These are phyloP conservation scores for Scortum barcoo DNA, from an alignment of 2,113 vertebrate species.

Conservation along the genomic window DNA sequence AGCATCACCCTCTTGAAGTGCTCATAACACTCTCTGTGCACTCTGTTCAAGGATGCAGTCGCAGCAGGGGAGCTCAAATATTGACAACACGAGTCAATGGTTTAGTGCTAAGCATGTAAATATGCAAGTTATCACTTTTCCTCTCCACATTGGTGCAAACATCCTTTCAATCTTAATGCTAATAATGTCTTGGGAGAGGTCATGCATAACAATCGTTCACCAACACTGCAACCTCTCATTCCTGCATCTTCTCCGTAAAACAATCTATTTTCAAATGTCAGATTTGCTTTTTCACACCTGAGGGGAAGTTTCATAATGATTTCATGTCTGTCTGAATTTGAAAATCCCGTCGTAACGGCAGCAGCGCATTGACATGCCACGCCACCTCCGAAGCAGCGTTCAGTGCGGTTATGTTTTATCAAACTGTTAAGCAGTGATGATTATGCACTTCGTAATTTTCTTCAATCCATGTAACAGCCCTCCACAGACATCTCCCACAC, in stretches of 20 bases:
- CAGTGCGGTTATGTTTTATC: constrained; percentile 33
- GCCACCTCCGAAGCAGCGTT: constrained; percentile 20
- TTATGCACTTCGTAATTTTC: constrained; percentile 62
- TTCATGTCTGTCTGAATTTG: neutral
- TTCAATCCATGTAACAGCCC: constrained; percentile 44
- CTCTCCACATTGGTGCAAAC: neutral
- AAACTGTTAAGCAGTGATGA: constrained; percentile 54
- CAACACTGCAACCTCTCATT: neutral
- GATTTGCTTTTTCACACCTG: constrained; percentile 1
- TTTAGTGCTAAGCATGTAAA: constrained; percentile 28
- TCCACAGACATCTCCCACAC: constrained; percentile 67
- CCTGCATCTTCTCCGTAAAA: neutral
- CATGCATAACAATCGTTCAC: neutral
- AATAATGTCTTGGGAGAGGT: neutral
- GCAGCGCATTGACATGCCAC: constrained; percentile 40
- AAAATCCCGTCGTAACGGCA: neutral
- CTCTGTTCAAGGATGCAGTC: constrained; percentile 35
- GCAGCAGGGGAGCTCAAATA: constrained; percentile 52
- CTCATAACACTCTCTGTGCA: constrained; percentile 12
- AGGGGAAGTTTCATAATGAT: constrained; percentile 11
- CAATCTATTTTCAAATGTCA: neutral
- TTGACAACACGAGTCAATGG: constrained; percentile 39
- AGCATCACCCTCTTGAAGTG: constrained; percentile 23
- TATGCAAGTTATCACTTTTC: constrained; percentile 22
- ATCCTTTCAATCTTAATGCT: neutral